Evolutionary conservation across 2,888 invertebrate genomes (phyloP).

Genomic region (Tipula vernalis): DNA sequence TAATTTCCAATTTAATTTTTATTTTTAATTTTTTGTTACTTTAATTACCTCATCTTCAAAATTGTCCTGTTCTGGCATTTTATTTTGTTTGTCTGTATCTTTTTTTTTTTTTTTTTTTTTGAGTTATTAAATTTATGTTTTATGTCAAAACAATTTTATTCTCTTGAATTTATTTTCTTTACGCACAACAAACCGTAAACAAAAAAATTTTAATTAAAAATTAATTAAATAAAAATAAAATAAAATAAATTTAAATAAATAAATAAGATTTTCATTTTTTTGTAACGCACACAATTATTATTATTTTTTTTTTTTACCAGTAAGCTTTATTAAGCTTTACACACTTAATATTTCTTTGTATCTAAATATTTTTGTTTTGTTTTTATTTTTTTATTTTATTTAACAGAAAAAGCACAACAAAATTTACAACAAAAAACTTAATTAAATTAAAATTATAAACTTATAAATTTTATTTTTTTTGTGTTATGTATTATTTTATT

Average conservation of each 20-base stretch:
- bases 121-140: background rate
- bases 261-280: background rate
- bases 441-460: background rate
- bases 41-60: conserved; percentile 36
- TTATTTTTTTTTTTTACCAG: background rate
- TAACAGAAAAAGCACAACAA: background rate
- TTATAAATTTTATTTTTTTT: background rate
- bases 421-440: background rate
- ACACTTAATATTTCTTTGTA: background rate
- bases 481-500: background rate
- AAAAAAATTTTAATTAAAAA: background rate
- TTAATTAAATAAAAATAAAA: background rate
- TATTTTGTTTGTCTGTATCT: background rate
- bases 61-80: conserved; percentile 36
- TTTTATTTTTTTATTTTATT: background rate
- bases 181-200: background rate
- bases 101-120: too few relatives aligned
- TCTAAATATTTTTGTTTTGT: background rate
- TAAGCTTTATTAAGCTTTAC: background rate
- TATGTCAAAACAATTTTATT: background rate
- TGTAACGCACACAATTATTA: background rate
- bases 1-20: background rate
- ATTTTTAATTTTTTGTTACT: background rate
- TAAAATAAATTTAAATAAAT: background rate
- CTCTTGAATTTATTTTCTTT: background rate